phyloP scores from a whole-genome alignment of 1,140 invertebrate genomes.

The Agrypnia vestita region DNA sequence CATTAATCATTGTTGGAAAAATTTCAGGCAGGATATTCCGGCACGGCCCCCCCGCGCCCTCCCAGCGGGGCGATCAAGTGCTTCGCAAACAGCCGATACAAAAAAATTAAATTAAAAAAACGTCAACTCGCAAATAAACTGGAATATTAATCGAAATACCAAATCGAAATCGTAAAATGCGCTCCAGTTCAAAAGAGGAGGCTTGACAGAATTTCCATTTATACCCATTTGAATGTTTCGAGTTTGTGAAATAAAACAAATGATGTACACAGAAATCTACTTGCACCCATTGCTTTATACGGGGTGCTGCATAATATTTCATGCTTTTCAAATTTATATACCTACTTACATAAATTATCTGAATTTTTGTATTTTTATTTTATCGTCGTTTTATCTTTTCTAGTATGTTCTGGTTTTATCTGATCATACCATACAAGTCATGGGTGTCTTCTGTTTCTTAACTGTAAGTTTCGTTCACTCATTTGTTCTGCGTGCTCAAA shows the following conservation, averaged over 20 bases:
- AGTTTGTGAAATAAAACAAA: slow-evolving; percentile 67
- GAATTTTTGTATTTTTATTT: too few relatives aligned
- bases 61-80: slow-evolving; percentile 47
- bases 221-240: slow-evolving; percentile 61
- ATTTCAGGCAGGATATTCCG: slow-evolving; percentile 38
- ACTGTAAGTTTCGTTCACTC: too few relatives aligned
- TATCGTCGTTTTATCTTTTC: too few relatives aligned
- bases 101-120: slow-evolving; percentile 60
- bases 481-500: too few relatives aligned
- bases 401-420: too few relatives aligned
- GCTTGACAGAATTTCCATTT: slow-evolving; percentile 62
- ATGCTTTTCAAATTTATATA: too few relatives aligned
- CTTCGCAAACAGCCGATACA: slow-evolving; percentile 54
- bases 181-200: slow-evolving; percentile 53
- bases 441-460: too few relatives aligned
- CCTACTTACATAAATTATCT: too few relatives aligned
- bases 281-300: slow-evolving; percentile 66
- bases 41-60: not conserved
- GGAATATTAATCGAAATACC: slow-evolving; percentile 61
- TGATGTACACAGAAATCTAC: slow-evolving; percentile 73
- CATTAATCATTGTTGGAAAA: slow-evolving; percentile 51
- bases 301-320: slow-evolving; percentile 11
- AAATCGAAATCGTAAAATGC: slow-evolving; percentile 61
- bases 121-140: slow-evolving; percentile 59
- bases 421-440: too few relatives aligned